Evolutionary conservation across 2,888 invertebrate genomes (phyloP).

Genomic region (Aricia artaxerxes): DNA sequence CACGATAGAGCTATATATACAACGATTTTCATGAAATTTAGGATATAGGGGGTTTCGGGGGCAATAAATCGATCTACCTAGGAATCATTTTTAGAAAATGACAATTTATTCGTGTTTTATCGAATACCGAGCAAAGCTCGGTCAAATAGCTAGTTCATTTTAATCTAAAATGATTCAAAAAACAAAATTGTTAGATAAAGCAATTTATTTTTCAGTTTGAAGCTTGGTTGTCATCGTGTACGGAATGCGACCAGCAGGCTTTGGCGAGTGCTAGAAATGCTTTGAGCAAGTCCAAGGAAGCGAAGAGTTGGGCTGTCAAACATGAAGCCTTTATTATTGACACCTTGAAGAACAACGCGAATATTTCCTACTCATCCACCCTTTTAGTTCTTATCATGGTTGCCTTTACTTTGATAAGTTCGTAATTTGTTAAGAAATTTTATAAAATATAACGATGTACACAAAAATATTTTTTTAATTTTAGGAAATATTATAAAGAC

Average conservation of each 20-base stretch:
- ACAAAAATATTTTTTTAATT: no score
- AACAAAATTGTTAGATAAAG: no score
- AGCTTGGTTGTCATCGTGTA: slow-evolving; percentile 55
- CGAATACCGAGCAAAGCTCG: no score
- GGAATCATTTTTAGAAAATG: no score
- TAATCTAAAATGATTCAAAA: no score
- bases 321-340: slow-evolving; percentile 56
- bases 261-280: slow-evolving; percentile 47
- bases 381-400: slow-evolving; percentile 36
- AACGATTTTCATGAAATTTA: no score
- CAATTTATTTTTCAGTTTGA: slow-evolving; percentile 55
- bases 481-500: no score
- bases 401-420: slow-evolving; percentile 17
- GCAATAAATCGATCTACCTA: no score
- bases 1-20: no score
- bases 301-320: slow-evolving; percentile 54
- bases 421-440: slow-evolving; percentile 23
- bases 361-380: slow-evolving; percentile 47
- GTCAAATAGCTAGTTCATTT: no score
- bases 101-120: no score
- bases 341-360: slow-evolving; percentile 49
- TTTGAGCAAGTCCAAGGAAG: slow-evolving; percentile 47
- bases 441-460: not conserved
- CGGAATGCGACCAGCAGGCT: slow-evolving; percentile 50
- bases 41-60: no score